Conservation (phyloP, 2,888 invertebrate genomes). For the Dorcus hopei region DNA sequence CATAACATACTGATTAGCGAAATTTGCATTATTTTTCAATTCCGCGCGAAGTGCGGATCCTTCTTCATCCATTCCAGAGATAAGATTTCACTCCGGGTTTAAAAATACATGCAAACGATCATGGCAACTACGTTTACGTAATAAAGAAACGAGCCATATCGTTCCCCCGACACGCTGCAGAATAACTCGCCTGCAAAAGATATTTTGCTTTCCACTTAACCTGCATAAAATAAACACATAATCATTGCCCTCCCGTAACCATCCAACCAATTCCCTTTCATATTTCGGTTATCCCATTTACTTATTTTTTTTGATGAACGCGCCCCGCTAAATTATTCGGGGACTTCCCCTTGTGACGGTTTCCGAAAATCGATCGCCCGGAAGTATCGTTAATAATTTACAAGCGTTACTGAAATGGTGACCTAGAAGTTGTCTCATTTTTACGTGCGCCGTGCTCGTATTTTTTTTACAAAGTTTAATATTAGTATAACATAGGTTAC, state of each 20-base stretch:
- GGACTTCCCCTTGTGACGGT: too few relatives aligned
- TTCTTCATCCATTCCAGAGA: constrained; percentile 25
- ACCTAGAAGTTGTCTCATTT: too few relatives aligned
- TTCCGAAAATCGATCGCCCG: too few relatives aligned
- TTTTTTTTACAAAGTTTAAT: too few relatives aligned
- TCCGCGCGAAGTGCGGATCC: background rate
- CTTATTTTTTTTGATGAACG: too few relatives aligned
- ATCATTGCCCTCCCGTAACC: constrained; percentile 7
- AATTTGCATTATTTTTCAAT: background rate
- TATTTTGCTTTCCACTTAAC: constrained; percentile 24
- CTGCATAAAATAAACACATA: constrained; percentile 26
- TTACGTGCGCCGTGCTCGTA: too few relatives aligned
- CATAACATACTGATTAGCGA: too few relatives aligned
- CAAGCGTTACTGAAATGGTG: too few relatives aligned
- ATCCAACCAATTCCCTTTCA: too few relatives aligned
- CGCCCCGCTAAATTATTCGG: too few relatives aligned
- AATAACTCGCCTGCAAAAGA: background rate
- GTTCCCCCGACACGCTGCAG: constrained; percentile 31
- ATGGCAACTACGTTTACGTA: constrained; percentile 29
- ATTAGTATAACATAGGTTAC: background rate
- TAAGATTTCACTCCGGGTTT: constrained; percentile 32
- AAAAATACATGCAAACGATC: constrained; percentile 34
- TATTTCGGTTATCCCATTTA: too few relatives aligned
- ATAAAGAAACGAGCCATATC: constrained; percentile 32
- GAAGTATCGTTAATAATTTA: too few relatives aligned